Evolutionary conservation across 2,888 invertebrate species (phyloP), one percentile per base, ranked within the genome.

Genomic region (Entomobrya proxima): DNA sequence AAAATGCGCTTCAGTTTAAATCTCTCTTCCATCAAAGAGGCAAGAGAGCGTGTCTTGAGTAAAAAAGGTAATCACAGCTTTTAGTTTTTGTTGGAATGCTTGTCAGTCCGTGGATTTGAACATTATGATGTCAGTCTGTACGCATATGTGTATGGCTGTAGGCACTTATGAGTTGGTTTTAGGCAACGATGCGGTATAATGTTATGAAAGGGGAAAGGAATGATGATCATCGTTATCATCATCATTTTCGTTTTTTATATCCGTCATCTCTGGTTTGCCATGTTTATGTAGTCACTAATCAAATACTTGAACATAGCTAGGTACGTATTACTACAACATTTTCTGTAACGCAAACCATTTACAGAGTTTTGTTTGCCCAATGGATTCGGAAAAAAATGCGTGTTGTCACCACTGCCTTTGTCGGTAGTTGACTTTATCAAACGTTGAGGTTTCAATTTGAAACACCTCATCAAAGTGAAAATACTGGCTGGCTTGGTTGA

Each of bases 31-130:
- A 80, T 80, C 72, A 80, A 64, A 72, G 72, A 58, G 58, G 80
- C 72, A 81, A 52, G 69, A 69, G 80, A 80, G 80, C 72, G 80
- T 58, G 35, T 75, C 61, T 47, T 40, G 52, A 74, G 67, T 61
- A 32, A 37, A 37, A 37, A 82, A 61, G 72, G 81, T 74, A 82
- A 82, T 82, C 81, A 61, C 55, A 40, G 64, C 74, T 75, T 82
- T 47, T 72, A 82, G 79, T 77, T 77, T n/a, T n/a, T 77, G 61
- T 37, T 77, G 27, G 40, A 77, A 77, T 55, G 21, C 44, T 77
- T 21, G n/a, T 6, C 32, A 52, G 64, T 21, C 21, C 64, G 9
- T 37, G 64, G 32, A 15, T 18, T n/a, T 64, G 64, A 61, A 61
- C n/a, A 21, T 35, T 3, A 2, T 58, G 6, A 15, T 50, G 52